These are phyloP conservation scores for Hydrophis major DNA, from an alignment of 2,797 vertebrate genomes.

Conservation along the genomic window DNA sequence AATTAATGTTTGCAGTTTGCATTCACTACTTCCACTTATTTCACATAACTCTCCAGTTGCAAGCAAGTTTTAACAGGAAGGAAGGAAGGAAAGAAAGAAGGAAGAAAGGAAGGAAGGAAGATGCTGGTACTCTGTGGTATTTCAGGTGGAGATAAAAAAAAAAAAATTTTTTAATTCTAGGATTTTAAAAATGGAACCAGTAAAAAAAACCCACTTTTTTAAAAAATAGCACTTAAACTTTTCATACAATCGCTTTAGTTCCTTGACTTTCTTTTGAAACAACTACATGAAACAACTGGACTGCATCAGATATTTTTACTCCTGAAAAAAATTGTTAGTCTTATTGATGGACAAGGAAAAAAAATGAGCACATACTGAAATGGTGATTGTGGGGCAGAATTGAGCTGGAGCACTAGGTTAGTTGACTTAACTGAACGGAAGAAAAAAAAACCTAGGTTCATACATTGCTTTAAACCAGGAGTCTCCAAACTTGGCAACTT, in stretches of 20 bases:
- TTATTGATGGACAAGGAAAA: too few relatives aligned
- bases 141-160: background rate
- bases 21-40: too few relatives aligned
- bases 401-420: background rate
- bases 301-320: background rate
- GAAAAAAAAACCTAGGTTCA: background rate
- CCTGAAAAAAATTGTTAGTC: background rate
- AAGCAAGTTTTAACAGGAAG: background rate
- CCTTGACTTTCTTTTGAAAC: background rate
- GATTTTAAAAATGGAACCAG: background rate
- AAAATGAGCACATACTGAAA: background rate
- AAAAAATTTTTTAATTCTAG: background rate
- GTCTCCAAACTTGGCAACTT: too few relatives aligned
- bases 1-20: background rate
- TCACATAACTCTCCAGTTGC: background rate
- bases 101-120: too few relatives aligned
- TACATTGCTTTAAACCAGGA: background rate
- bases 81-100: background rate
- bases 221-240: background rate
- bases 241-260: background rate
- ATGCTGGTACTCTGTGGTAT: background rate
- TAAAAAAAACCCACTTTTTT: background rate
- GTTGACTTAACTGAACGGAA: background rate
- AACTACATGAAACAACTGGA: background rate
- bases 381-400: background rate